Base-by-base conservation (phyloP, 2,888 invertebrate genomes). In the Nebria brevicollis region DNA sequence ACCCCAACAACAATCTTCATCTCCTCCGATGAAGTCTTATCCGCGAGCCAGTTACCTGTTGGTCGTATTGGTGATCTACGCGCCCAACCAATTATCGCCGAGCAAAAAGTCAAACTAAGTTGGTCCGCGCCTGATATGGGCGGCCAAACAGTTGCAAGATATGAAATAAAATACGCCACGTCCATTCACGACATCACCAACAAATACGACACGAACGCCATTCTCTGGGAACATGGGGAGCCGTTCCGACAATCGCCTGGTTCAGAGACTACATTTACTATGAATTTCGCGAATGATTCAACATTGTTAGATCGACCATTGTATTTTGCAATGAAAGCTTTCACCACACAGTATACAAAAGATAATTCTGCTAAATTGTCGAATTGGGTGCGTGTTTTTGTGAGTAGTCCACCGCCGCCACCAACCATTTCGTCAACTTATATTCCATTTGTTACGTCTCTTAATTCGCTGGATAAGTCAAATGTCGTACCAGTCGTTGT, bases 51-150 rank as follows among this genome's bases (percentile, higher is more conserved):
- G 74, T 84, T 87, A 66, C 86, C 89, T 5, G 90, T 90, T 0
- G 91, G 91, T 2, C 87, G 91, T 34, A 91, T 93, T 65, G 91
- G 91, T 0, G 92, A 93, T 87, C 86, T 93, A 13, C 87, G 88
- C 73, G 90, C 90, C 0, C 89, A 90, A 26, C 86, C 90, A 1
- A 85, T 90, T 15, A 86, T 89, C 0, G 88, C 89, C 77, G 88
- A 90, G 42, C 90, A 90, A 84, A 89, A 90, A 65, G 90, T 91
- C 82, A 88, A 90, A 13, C 87, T 93, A 8, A 88, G 89, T 0
- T 93, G 93, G 92, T 92, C 93, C 1, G 90, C 93, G 2, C 92
- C 93, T 0, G 93, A 91, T 83, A 90, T 91, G 89, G 91, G 91
- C 1, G 91, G 91, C 0, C 85, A 88, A 15, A 88, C 87, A 42